Evolutionary conservation across 92 coral and sea anemone species (phyloP).

Genomic region (Phymanthus crucifer): DNA sequence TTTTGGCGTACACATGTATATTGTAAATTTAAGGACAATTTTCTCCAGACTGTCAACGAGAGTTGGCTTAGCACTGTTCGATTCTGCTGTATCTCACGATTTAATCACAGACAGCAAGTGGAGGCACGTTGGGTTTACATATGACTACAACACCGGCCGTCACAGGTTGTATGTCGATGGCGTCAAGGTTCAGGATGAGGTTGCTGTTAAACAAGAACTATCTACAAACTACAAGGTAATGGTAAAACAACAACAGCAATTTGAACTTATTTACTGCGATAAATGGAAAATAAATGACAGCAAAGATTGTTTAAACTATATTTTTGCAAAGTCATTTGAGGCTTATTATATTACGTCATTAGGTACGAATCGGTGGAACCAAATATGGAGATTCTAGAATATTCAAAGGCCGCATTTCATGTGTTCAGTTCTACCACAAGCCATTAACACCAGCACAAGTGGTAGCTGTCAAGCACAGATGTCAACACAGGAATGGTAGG

Average conservation of each 20-base stretch:
- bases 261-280: not conserved
- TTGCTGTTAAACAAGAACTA: constrained; percentile 25
- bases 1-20: not conserved
- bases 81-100: not conserved
- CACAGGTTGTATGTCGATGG: constrained; percentile 26
- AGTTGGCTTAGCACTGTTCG: not conserved
- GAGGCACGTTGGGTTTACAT: constrained; percentile 35
- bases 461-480: constrained; percentile 4
- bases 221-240: constrained; percentile 30
- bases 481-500: too few species aligned
- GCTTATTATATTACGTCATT: too few species aligned
- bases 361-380: constrained; percentile 25
- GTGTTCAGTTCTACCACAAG: constrained; percentile 52
- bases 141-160: constrained; percentile 7
- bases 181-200: not conserved
- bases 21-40: not conserved
- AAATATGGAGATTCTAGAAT: constrained; percentile 10
- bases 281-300: not conserved
- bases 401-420: constrained; percentile 55
- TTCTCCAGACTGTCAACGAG: not conserved
- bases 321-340: too few species aligned
- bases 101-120: constrained; percentile 24
- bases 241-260: not conserved
- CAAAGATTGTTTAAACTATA: too few species aligned
- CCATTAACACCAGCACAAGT: constrained; percentile 34